Percentiles rank a stretch among this genome's conserved stretches.
phyloP scores from a whole-genome alignment of 1,140 invertebrate genomes.

The Cydia strobilella region DNA sequence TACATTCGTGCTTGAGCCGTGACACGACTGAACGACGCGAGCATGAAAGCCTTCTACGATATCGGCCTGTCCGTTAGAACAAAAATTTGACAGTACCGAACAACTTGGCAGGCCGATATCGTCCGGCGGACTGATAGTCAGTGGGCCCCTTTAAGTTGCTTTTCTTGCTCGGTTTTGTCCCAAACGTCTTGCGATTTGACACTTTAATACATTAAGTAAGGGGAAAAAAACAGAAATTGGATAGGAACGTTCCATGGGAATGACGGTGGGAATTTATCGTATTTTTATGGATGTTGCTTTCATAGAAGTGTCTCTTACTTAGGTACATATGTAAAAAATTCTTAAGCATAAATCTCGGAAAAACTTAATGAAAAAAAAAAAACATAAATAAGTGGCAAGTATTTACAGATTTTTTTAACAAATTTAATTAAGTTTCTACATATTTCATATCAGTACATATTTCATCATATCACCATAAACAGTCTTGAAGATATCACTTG shows the following conservation, averaged over 20 bases:
- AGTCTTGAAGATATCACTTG: too few relatives aligned
- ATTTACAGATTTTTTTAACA: too few relatives aligned
- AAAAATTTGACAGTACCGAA: too few relatives aligned
- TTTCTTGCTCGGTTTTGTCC: conserved; percentile 19
- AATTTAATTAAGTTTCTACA: too few relatives aligned
- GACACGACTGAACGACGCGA: conserved; percentile 6
- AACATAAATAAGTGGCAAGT: too few relatives aligned
- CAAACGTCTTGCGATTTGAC: conserved; percentile 31
- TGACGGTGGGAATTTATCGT: not conserved
- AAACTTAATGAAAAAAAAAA: too few relatives aligned
- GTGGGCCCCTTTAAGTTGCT: not conserved
- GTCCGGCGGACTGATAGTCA: too few relatives aligned
- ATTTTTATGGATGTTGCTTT: not conserved
- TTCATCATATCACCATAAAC: too few relatives aligned
- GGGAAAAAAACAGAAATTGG: conserved; percentile 15
- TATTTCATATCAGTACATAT: too few relatives aligned
- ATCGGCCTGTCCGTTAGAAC: too few relatives aligned
- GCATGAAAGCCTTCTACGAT: conserved; percentile 24
- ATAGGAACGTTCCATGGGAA: not conserved
- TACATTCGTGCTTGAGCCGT: conserved; percentile 12
- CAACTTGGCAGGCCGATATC: too few relatives aligned
- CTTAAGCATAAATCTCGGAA: not conserved
- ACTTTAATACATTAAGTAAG: conserved; percentile 25
- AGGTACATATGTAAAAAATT: not conserved
- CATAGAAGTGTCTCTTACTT: not conserved